Conservation (phyloP, 2,888 invertebrate species). For the Trichogramma dendrolimi region DNA sequence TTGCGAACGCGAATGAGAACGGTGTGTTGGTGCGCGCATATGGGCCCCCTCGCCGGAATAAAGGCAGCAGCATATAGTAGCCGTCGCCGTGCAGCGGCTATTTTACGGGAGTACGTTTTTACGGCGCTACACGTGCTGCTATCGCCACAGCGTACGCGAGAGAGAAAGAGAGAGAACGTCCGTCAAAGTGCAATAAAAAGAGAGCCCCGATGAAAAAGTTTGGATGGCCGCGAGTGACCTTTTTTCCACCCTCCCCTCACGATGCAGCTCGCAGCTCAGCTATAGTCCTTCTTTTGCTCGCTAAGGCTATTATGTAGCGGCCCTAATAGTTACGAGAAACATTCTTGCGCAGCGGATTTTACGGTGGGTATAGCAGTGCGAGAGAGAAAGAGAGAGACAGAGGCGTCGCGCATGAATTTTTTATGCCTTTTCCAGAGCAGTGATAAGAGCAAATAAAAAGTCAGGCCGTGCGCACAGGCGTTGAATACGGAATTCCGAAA, state of each 20-base stretch:
- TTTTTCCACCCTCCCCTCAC: neutral
- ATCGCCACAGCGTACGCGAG: conserved; percentile 7
- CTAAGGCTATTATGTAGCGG: no score
- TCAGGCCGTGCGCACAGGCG: neutral
- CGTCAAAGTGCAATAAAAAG: conserved; percentile 25
- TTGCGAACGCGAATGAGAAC: no score
- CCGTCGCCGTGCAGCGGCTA: neutral
- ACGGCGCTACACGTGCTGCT: conserved; percentile 21
- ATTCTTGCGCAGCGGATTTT: no score
- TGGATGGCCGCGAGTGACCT: conserved; percentile 9
- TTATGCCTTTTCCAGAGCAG: conserved; percentile 12
- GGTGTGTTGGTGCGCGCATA: no score
- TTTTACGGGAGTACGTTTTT: conserved; percentile 13
- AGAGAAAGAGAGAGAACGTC: conserved; percentile 13
- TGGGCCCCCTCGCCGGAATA: no score
- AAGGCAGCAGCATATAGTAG: no score
- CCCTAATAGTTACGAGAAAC: no score
- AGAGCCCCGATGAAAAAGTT: conserved; percentile 21
- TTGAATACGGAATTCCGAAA: conserved; percentile 21
- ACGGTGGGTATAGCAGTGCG: neutral
- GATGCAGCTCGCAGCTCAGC: neutral
- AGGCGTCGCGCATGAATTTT: conserved; percentile 16
- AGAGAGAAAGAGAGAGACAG: neutral
- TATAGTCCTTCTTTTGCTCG: no score
- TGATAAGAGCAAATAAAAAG: conserved; percentile 23